Conservation (phyloP, 2,888 invertebrate species). For the Sisyra terminalis region DNA sequence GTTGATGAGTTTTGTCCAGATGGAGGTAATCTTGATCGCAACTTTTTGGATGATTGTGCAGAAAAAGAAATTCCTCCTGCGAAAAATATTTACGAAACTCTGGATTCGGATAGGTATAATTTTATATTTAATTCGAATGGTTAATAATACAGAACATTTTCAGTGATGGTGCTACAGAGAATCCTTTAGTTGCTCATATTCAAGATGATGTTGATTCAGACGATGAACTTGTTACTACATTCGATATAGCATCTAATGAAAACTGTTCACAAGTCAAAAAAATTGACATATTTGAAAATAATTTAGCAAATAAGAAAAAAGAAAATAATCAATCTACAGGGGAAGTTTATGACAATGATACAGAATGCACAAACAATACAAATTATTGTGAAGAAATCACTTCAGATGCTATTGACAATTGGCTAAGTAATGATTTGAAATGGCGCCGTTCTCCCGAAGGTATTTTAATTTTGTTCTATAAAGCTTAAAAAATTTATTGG, state of each 20-base stretch:
- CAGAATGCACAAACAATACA: constrained; percentile 24
- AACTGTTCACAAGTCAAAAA: constrained; percentile 20
- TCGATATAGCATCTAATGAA: constrained; percentile 17
- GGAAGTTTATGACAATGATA: constrained; percentile 20
- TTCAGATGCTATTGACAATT: constrained; percentile 35
- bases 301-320: constrained; percentile 16
- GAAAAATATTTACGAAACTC: constrained; percentile 24
- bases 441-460: constrained; percentile 64
- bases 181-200: constrained; percentile 67
- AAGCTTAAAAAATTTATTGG: constrained; percentile 7
- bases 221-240: constrained; percentile 28
- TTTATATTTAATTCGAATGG: too few relatives aligned
- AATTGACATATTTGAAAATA: constrained; percentile 18
- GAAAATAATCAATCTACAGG: constrained; percentile 13
- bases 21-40: constrained; percentile 56
- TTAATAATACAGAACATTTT: too few relatives aligned
- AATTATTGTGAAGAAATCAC: constrained; percentile 10
- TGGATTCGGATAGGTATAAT: constrained; percentile 36
- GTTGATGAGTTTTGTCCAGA: constrained; percentile 63
- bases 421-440: constrained; percentile 49
- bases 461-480: constrained; percentile 17
- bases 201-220: constrained; percentile 70
- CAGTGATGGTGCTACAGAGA: constrained; percentile 54
- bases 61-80: constrained; percentile 24
- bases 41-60: constrained; percentile 51